phyloP scores from a whole-genome alignment of 2,797 vertebrate genomes.

The Lates japonicus region DNA sequence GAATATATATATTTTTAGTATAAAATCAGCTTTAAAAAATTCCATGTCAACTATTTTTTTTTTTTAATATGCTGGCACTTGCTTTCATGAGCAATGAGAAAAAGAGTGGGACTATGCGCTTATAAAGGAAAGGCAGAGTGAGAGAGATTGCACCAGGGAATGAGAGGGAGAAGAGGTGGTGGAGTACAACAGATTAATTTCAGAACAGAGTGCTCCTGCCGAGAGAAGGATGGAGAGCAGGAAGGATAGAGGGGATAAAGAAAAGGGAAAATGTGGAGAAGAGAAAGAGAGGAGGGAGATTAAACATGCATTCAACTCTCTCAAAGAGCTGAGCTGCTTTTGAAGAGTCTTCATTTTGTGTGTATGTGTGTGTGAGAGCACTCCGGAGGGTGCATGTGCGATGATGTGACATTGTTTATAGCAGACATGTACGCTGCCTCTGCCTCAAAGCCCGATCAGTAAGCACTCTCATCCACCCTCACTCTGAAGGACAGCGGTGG shows the following conservation, averaged over 20 bases:
- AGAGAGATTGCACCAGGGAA: constrained; percentile 56
- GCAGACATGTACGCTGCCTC: constrained; percentile 52
- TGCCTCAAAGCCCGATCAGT: constrained; percentile 36
- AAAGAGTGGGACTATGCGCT: constrained; percentile 40
- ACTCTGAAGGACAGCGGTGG: constrained; percentile 78
- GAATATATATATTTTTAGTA: not conserved
- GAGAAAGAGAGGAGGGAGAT: constrained; percentile 71
- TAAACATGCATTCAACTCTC: constrained; percentile 78
- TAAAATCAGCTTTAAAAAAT: not conserved
- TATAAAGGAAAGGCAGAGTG: constrained; percentile 37
- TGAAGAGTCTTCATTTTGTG: constrained; percentile 32
- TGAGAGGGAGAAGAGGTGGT: constrained; percentile 67
- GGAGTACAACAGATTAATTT: constrained; percentile 84
- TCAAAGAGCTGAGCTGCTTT: constrained; percentile 63
- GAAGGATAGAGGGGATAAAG: constrained; percentile 82
- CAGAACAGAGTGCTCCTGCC: constrained; percentile 75
- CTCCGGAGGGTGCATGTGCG: constrained; percentile 45
- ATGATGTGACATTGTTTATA: constrained; percentile 66
- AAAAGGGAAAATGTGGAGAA: constrained; percentile 62
- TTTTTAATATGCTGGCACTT: constrained; percentile 36
- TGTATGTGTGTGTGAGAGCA: constrained; percentile 26
- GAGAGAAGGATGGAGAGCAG: constrained; percentile 74
- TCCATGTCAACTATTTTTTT: constrained; percentile 8
- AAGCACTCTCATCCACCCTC: constrained; percentile 66
- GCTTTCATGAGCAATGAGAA: constrained; percentile 23